Percentiles rank a stretch among this genome's conserved stretches.
Conservation (phyloP, 1,140 invertebrate genomes). For the Andrena cerasifolii region DNA sequence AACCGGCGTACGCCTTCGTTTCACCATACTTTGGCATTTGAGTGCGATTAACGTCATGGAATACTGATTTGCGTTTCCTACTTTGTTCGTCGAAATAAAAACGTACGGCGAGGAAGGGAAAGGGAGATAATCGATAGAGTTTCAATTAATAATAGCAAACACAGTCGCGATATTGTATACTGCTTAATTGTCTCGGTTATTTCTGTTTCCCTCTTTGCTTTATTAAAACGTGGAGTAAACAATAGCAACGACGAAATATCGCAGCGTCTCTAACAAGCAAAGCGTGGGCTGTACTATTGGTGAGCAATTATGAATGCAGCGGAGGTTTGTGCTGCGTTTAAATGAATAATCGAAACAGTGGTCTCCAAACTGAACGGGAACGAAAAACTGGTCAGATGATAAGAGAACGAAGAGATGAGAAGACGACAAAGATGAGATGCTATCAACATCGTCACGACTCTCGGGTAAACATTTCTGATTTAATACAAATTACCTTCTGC, state of each 20-base stretch:
- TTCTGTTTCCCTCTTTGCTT: not conserved
- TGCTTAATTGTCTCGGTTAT: not conserved
- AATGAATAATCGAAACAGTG: constrained; percentile 55
- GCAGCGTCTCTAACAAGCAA: not conserved
- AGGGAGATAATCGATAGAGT: no score
- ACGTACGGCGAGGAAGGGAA: no score
- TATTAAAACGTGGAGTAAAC: not conserved
- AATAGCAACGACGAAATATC: not conserved
- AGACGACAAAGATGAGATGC: constrained; percentile 31
- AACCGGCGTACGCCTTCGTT: not conserved
- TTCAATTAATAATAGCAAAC: no score
- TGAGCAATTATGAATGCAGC: constrained; percentile 13
- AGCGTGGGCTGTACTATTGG: constrained; percentile 17
- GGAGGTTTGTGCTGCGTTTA: not conserved
- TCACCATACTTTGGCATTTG: not conserved
- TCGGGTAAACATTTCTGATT: constrained; percentile 33
- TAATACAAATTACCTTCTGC: constrained; percentile 50
- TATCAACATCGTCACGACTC: constrained; percentile 39
- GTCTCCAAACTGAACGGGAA: constrained; percentile 65
- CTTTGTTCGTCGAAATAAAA: not conserved
- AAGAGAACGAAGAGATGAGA: constrained; percentile 35
- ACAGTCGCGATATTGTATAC: no score
- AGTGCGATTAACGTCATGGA: not conserved
- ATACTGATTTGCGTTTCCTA: not conserved
- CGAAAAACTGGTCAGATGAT: constrained; percentile 24